A percentile compares a stretch with the other conserved stretches of the same genome.
Conservation (phyloP, 2,797 vertebrate genomes). For the Anas acuta region DNA sequence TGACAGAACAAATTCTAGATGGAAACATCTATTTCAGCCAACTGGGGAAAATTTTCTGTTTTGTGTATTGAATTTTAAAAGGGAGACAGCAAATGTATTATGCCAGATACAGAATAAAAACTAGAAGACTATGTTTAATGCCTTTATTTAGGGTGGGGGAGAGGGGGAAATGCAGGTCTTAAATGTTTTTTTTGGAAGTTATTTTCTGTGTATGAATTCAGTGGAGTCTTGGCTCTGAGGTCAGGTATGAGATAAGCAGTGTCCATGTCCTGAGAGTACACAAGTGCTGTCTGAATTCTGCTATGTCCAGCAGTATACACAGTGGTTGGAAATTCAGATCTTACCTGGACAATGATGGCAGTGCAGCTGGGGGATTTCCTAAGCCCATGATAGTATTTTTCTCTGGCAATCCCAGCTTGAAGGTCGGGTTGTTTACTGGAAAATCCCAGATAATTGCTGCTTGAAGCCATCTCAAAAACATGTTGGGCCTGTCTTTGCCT, state of each 20-base stretch:
- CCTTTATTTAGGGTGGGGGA: neutral
- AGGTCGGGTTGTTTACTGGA: conserved; percentile 22
- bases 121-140: neutral
- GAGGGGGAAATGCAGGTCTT: too few relatives aligned
- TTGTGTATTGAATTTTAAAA: neutral
- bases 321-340: neutral
- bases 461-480: neutral
- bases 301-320: neutral
- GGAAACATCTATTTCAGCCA: neutral
- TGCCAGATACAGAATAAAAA: neutral
- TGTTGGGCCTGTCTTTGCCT: conserved; percentile 33
- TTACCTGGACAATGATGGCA: neutral
- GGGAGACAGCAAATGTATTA: neutral
- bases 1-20: neutral
- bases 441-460: conserved; percentile 25
- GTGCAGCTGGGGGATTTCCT: neutral
- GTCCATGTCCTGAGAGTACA: neutral
- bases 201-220: neutral
- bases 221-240: neutral
- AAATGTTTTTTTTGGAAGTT: neutral
- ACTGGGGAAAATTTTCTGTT: neutral
- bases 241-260: neutral
- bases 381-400: neutral
- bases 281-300: neutral
- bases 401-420: neutral